Base-by-base conservation (phyloP, 2,888 invertebrate species). In the Proisotoma minuta region DNA sequence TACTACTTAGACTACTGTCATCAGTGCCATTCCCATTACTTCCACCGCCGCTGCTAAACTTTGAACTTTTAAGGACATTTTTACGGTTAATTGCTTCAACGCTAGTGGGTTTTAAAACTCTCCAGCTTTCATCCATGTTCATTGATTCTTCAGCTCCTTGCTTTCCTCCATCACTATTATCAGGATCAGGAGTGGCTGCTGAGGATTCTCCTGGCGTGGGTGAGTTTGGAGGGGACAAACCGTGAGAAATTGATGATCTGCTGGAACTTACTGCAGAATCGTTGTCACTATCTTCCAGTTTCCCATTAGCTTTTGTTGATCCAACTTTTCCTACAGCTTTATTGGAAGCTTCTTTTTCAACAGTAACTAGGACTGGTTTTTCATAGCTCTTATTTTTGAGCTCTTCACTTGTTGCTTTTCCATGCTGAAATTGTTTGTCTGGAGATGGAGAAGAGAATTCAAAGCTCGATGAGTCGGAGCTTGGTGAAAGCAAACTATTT, bases 251-350 rank as follows among this genome's bases (percentile, higher is more conserved):
- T 76, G 87, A 87, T 49, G 89, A 90, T 58, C 89, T 86, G 72
- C 88, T 88, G 52, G 88, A 88, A 76, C 91, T 91, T 77, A 91
- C 88, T 3, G 91, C 91, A 27, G 91, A 91, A 78, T 92, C 91
- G 75, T 89, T 90, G 77, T 91, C 91, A 74, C 88, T 88, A 73
- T 89, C 89, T 71, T 86, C 84, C 43, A 70, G 39, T 40, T 72
- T 70, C 3, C 66, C 66, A n/a, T n/a, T 18, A 12, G 59, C 51
- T 50, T 63, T 34, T 27, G 62, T 56, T 23, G 68, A 62, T 20
- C 54, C 64, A 26, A 66, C 62, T 15, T 63, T 63, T 15, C 58
- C 57, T 23, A 52, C 60, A 34, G 40, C 52, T 58, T 74, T 79
- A 75, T 78, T 83, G 76, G 43, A 73, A 71, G n/a, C 76, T 70